Percentiles rank a stretch among this genome's conserved stretches.
phyloP scores from a whole-genome alignment of 2,888 invertebrate species.

The Tetragonula carbonaria region DNA sequence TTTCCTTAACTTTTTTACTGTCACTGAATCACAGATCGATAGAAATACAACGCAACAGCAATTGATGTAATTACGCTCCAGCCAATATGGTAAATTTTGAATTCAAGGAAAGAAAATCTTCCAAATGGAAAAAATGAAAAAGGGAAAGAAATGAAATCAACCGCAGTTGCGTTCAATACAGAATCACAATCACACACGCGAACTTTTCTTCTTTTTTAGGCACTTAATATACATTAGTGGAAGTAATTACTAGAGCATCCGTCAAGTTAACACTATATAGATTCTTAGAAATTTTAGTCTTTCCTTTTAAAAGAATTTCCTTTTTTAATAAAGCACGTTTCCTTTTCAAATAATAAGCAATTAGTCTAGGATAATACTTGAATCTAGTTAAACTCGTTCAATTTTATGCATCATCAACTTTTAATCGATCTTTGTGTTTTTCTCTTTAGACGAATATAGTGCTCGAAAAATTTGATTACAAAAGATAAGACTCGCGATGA shows the following conservation, averaged over 20 bases:
- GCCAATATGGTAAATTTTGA: not conserved
- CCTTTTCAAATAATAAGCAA: constrained; percentile 60
- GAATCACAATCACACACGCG: constrained; percentile 51
- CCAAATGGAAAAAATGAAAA: not conserved
- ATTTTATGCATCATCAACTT: constrained; percentile 46
- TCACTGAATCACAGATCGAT: constrained; percentile 27
- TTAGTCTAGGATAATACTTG: constrained; percentile 63
- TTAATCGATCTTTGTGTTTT: not conserved
- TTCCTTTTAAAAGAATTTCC: constrained; percentile 48
- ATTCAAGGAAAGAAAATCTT: not conserved
- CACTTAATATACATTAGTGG: constrained; percentile 63
- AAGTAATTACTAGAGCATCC: constrained; percentile 64
- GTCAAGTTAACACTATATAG: constrained; percentile 55
- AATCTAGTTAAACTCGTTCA: constrained; percentile 54
- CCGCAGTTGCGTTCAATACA: constrained; percentile 43
- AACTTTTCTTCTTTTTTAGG: constrained; percentile 64
- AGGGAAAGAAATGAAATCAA: not conserved
- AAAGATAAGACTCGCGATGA: constrained; percentile 16
- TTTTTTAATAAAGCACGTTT: constrained; percentile 67
- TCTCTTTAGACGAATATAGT: too few species aligned
- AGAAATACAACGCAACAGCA: not conserved
- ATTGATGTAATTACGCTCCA: not conserved
- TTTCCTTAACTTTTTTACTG: constrained; percentile 13
- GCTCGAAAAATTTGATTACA: not conserved
- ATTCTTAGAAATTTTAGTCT: constrained; percentile 64